Base-by-base conservation (phyloP, 2,888 invertebrate species). In the Heliothis peltigera region DNA sequence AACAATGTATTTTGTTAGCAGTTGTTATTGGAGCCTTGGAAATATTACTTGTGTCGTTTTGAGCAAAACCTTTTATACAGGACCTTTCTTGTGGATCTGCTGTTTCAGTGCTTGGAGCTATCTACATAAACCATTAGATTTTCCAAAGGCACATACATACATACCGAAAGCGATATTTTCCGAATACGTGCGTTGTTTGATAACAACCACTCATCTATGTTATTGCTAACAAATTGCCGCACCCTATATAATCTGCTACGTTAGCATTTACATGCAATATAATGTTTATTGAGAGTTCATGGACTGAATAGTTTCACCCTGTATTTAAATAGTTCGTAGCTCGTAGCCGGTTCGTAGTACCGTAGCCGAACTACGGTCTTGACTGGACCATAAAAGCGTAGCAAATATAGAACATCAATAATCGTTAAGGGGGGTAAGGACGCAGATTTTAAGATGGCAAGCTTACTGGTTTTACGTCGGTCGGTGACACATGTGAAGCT, bases 161-260 rank as follows among this genome's bases (percentile, higher is more conserved):
- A 61, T 62, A 39, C 59, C 32, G 46, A 32, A n/a, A 48, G 35
- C 52, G 39, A 73, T 66, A 63, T 64, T 61, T 64, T 61, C 58
- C 25, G 18, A 19, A 47, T 76, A 70, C 73, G 70, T 76, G 76
- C 18, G 47, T 35, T 64, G 62, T 60, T 12, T 76, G 51, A 53
- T 55, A 66, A 73, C 35, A 51, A 42, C 10, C 35, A 43, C 46
- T 35, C 19, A 61, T 70, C 53, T 73, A 56, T 56, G 49, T 75
- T 66, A 73, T 51, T 53, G 18, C 48, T 42, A 42, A 53, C 68
- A 69, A 43, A 65, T 65, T 49, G 25, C n/a, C n/a, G 15, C 21
- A 22, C 3, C 19, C 28, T 21, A 35, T 46, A 32, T 59, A 56
- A 59, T 56, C 17, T 18, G 19, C 52, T 17, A 19, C 52, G 19